Base-by-base conservation (phyloP, 2,113 vertebrate genomes). In the Phodopus roborovskii region DNA sequence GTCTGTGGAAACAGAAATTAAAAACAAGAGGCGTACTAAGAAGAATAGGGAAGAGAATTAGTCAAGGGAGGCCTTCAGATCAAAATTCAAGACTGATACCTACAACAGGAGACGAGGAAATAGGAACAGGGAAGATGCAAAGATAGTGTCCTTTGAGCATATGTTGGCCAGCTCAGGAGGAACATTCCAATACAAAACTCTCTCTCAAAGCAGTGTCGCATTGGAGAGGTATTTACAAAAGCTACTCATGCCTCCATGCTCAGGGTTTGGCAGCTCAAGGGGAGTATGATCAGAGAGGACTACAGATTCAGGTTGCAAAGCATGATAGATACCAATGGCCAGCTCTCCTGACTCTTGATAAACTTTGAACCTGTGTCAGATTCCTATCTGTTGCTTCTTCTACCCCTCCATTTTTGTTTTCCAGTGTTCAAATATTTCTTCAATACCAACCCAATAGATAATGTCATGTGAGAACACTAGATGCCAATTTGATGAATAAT, bases 401-500 rank as follows among this genome's bases (percentile, higher is more conserved):
- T 39, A 33, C 7, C 28, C 33, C 3, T 82, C 15, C 22, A 60
- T 3, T 87, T 83, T 39, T 48, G 33, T 68, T 58, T 0, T 5
- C 6, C 7, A 66, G 83, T 86, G 81, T 92, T 95, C 73, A 68
- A 24, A 48, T 60, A 68, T 96, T 66, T 82, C 33, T 58, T 75
- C 60, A 73, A 7, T 48, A 68, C 19, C n/a, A 50, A 78, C 53
- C 7, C 20, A n/a, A 81, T 79, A 42, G 90, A 84, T 71, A 83
- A 26, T 50, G 64, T 62, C 28, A 64, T 58, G 28, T 28, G 81
- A 94, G 13, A 70, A n/a, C 7, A 77, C 19, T 39, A 50, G 42
- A 90, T 7, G 83, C 11, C 19, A 74, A 12, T 16, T n/a, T 48
- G n/a, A 92, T 45, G 60, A 87, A 91, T 22, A 39, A 90, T 24